Evolutionary conservation across 2,113 vertebrate genomes (phyloP), one percentile per base, ranked within the genome.

Genomic region (Melanerpes formicivorus): DNA sequence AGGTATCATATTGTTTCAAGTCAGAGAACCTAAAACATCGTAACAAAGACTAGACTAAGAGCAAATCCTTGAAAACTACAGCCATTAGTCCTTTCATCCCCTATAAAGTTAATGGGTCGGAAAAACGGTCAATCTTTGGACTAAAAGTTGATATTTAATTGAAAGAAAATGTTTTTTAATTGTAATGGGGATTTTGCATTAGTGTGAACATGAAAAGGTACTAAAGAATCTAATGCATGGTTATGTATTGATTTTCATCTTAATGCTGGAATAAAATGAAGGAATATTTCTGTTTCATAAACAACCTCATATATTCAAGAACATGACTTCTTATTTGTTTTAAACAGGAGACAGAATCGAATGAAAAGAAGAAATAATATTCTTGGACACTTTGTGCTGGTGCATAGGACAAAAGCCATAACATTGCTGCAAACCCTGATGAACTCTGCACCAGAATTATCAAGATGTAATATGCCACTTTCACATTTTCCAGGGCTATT

Each of bases 91-190:
- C 94, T 97, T 95, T 96, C 95, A 88, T 93, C 81, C 81, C 54
- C 93, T 94, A 97, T 96, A 92, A 97, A 97, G 88, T 95, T 96
- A 97, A 96, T 96, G 96, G 96, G 58, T 94, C 94, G 96, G 96
- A 97, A 97, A 97, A 97, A 95, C 78, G 96, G 92, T 97, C 93
- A 96, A 76, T 95, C 95, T 97, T 95, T 97, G 90, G 93, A 93
- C 95, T 93, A 92, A 96, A 97, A 97, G 93, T 97, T 97, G 92
- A 84, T 96, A 97, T 95, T 94, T 97, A 97, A 97, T 97, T 96
- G 95, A 97, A 97, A 97, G 86, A 88, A 96, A 97, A 96, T 95
- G 93, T 82, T 95, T 97, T 97, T 94, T 92, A 97, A 96, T 97
- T 96, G 93, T 93, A 97, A 95, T 85, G 83, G 95, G 79, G 63